Evolutionary conservation across 2,888 invertebrate species (phyloP), one percentile per base, ranked within the genome.

Genomic region (Globia sparganii): DNA sequence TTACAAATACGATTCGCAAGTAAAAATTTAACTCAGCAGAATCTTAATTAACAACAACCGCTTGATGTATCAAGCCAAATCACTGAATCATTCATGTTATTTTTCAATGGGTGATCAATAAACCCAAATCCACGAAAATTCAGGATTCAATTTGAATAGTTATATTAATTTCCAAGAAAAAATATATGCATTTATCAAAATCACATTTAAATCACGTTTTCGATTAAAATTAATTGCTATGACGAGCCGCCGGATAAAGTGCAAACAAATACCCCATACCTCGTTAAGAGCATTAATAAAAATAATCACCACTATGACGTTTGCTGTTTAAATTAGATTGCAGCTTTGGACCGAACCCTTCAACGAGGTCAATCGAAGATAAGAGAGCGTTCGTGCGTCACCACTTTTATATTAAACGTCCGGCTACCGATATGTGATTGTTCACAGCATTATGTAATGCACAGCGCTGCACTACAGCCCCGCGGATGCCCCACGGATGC

Each of bases 351-450:
- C 88, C 91, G 91, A 94, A 93, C 93, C 89, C 90, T 86, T 88
- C 88, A 91, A 91, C 92, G 94, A 94, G 95, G 94, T 94, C 93
- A 95, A 92, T 93, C 92, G 88, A 86, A 93, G 94, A 94, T 95
- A 95, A 93, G 92, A 91, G 91, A 85, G 72, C 75, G 86, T 87
- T 88, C 90, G 94, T 94, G 94, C 95, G 95, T 95, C 95, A 95
- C 86, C 81, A 88, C 87, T 88, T 86, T 88, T 86, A 82, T 86
- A 88, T 81, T 83, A 83, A 80, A 86, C 79, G 88, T 88, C 87
- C 88, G 85, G 85, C 87, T 84, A 83, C 82, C 83, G 86, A 87
- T 82, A 86, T 80, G 76, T 72, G 68, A 86, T 78, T 78, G 87
- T 79, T 78, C 81, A 75, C 69, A 75, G 77, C 80, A 78, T 87